phyloP scores from a whole-genome alignment of 2,888 invertebrate species.

The Empis stercorea region DNA sequence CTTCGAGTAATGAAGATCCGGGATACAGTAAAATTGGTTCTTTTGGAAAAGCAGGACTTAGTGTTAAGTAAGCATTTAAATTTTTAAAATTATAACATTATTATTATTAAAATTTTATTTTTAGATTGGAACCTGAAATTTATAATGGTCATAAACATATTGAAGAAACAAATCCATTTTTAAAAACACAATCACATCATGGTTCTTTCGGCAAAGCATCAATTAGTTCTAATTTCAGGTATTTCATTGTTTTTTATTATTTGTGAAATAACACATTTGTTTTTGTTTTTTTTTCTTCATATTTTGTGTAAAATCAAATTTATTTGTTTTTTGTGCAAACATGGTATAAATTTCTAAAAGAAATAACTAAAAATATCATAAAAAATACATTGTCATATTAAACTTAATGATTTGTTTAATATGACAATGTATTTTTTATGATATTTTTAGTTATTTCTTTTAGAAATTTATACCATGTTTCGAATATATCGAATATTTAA shows the following conservation, averaged over 20 bases:
- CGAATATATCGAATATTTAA: too few relatives aligned
- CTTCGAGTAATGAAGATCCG: constrained; percentile 34
- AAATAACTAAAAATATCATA: too few relatives aligned
- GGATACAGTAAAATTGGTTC: constrained; percentile 34
- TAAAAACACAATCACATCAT: constrained; percentile 30
- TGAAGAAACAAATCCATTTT: constrained; percentile 35
- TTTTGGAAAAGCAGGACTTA: constrained; percentile 38
- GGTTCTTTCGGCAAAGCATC: constrained; percentile 37
- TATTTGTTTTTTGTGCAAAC: too few relatives aligned
- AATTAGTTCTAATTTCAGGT: constrained; percentile 36
- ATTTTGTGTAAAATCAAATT: too few relatives aligned
- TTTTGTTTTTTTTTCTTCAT: too few relatives aligned
- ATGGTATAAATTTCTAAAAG: too few relatives aligned
- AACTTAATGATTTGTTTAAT: too few relatives aligned
- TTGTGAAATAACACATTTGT: background rate
- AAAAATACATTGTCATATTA: too few relatives aligned
- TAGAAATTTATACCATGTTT: too few relatives aligned
- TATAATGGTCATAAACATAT: constrained; percentile 15
- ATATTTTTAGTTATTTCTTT: too few relatives aligned
- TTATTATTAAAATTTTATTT: constrained; percentile 4
- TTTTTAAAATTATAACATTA: background rate
- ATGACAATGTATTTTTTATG: too few relatives aligned
- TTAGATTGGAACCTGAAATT: constrained; percentile 29
- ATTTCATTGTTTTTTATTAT: constrained; percentile 9
- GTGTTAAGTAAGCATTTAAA: constrained; percentile 24